A percentile compares a stretch with the other conserved stretches of the same genome.
Evolutionary conservation across 2,888 invertebrate species (phyloP).

Genomic region (Mechanitis mazaeus): DNA sequence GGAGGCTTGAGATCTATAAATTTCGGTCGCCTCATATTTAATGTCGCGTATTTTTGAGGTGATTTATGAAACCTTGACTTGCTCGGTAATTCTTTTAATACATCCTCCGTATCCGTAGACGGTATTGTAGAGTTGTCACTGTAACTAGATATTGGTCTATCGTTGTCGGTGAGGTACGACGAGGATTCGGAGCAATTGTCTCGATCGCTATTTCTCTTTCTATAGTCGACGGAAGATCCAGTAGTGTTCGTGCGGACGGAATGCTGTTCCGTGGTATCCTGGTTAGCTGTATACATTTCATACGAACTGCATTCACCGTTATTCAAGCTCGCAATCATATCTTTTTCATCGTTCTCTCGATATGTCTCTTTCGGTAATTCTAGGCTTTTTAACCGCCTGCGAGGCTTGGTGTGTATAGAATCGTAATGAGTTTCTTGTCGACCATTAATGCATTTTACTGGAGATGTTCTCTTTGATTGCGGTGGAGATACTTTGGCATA

Average conservation of each 20-base stretch:
- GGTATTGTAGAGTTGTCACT: conserved; percentile 73
- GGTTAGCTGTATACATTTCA: conserved; percentile 57
- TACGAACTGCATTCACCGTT: conserved; percentile 62
- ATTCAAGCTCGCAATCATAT: conserved; percentile 50
- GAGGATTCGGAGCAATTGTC: conserved; percentile 74
- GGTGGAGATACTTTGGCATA: conserved; percentile 70
- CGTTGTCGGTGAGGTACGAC: conserved; percentile 70
- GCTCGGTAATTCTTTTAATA: conserved; percentile 66
- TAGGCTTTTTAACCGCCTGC: conserved; percentile 65
- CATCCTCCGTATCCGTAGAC: conserved; percentile 70
- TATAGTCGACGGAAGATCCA: conserved; percentile 62
- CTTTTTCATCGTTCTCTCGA: conserved; percentile 52
- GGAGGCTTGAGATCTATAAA: conserved; percentile 64
- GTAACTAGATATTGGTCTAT: conserved; percentile 71
- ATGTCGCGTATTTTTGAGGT: conserved; percentile 70
- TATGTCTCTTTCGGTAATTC: conserved; percentile 57
- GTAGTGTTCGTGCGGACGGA: conserved; percentile 66
- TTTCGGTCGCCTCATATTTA: conserved; percentile 68
- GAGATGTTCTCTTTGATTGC: conserved; percentile 58
- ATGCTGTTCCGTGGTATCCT: conserved; percentile 66
- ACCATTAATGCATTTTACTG: conserved; percentile 52
- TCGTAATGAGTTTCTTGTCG: conserved; percentile 66
- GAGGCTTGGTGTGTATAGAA: conserved; percentile 70
- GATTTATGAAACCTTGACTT: conserved; percentile 70
- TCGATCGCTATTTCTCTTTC: conserved; percentile 69